A percentile compares a stretch with the other conserved stretches of the same genome.
Evolutionary conservation across 30 jellyfish, hydroid and myxozoan species (phyloP).

Genomic region (Phacellophora camtschatica): DNA sequence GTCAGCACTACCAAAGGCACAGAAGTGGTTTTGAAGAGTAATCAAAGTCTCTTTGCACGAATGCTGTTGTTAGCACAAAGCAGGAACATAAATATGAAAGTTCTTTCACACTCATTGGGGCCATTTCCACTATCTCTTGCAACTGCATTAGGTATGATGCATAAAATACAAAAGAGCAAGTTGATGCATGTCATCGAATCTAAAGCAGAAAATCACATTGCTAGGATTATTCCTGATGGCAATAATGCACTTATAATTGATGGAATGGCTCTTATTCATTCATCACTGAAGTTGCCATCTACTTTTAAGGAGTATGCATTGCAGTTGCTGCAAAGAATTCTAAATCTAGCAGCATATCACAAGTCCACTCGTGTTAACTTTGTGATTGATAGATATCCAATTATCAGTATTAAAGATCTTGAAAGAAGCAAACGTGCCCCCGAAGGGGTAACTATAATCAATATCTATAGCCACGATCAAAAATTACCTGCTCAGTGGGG

Average conservation of each 20-base stretch:
- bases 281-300: background rate
- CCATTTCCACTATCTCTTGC: background rate
- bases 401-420: conserved; percentile 10
- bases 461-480: conserved; percentile 5
- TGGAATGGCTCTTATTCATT: background rate
- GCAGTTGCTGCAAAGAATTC: background rate
- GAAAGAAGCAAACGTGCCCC: conserved; percentile 36
- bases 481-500: conserved; percentile 24
- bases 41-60: background rate
- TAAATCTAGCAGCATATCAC: background rate
- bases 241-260: background rate
- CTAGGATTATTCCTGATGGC: no score
- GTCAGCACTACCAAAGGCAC: background rate
- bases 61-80: background rate
- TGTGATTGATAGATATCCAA: conserved; percentile 34
- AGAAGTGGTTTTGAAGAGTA: background rate
- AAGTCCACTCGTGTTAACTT: conserved; percentile 31
- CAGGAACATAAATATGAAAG: background rate
- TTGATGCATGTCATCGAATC: background rate
- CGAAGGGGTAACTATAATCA: conserved; percentile 10
- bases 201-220: no score
- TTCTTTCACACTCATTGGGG: background rate
- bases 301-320: background rate
- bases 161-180: background rate
- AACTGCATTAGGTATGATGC: background rate